phyloP scores from a whole-genome alignment of 2,888 invertebrate species.

The Drosophila gaucha region DNA sequence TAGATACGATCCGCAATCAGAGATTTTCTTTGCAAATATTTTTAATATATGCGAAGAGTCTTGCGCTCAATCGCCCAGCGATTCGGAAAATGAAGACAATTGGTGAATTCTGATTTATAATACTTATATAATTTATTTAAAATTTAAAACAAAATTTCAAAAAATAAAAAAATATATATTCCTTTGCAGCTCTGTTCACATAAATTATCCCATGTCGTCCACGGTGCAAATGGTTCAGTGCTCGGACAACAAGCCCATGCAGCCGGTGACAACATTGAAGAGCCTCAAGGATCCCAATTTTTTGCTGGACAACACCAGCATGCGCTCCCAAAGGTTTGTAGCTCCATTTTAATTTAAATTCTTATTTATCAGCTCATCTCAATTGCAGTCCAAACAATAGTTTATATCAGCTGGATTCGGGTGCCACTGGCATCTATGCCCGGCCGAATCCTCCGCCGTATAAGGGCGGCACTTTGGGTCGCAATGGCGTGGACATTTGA shows the following conservation, averaged over 20 bases:
- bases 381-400: slow-evolving; percentile 86
- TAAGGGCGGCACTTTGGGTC: slow-evolving; percentile 79
- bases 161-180: background rate
- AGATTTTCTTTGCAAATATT: slow-evolving; percentile 88
- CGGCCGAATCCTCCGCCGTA: slow-evolving; percentile 85
- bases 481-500: slow-evolving; percentile 84
- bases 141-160: background rate
- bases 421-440: slow-evolving; percentile 85
- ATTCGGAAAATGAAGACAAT: slow-evolving; percentile 57
- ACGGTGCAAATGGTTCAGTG: slow-evolving; percentile 88
- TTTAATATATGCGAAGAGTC: slow-evolving; percentile 90
- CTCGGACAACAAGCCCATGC: slow-evolving; percentile 85
- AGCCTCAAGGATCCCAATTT: slow-evolving; percentile 86
- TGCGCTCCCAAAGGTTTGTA: slow-evolving; percentile 83
- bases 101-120: slow-evolving; percentile 63
- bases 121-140: background rate
- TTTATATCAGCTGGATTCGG: slow-evolving; percentile 85
- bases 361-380: background rate
- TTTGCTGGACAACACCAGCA: slow-evolving; percentile 83
- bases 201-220: slow-evolving; percentile 82
- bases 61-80: slow-evolving; percentile 54
- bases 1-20: slow-evolving; percentile 88
- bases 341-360: background rate
- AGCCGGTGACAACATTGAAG: slow-evolving; percentile 87
- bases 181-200: slow-evolving; percentile 63